These are phyloP conservation scores for Ciona savignyi DNA, from an alignment of 23 tunicate species.

Conservation along the genomic window DNA sequence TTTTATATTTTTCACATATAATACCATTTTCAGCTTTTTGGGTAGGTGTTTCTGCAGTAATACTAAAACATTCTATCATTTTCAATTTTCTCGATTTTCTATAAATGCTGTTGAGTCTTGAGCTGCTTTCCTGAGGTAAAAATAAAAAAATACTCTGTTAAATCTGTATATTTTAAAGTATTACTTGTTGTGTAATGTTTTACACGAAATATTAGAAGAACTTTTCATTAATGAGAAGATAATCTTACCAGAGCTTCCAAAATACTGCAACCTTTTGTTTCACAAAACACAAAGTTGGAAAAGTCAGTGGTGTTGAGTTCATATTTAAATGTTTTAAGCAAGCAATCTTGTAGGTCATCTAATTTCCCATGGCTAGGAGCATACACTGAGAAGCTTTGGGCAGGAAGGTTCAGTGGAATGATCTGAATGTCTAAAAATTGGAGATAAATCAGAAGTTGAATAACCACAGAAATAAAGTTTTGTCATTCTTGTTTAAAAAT, in stretches of 20 bases:
- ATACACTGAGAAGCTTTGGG: conserved; percentile 11
- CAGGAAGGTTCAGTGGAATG: conserved; percentile 18
- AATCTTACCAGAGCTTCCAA: conserved; percentile 37
- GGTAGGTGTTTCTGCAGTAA: too few species aligned
- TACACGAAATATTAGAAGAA: neutral
- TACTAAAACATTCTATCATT: neutral
- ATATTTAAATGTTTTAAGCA: neutral
- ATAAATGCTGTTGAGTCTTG: neutral
- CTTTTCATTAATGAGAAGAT: too few species aligned
- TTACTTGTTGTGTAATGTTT: too few species aligned
- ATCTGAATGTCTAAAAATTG: conserved; percentile 30
- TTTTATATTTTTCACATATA: too few species aligned
- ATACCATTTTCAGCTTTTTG: too few species aligned
- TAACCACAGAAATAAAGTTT: too few species aligned
- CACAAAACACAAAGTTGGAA: conserved; percentile 23
- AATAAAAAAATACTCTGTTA: too few species aligned
- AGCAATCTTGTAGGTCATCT: conserved; percentile 3
- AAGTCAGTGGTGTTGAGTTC: neutral
- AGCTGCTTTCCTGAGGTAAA: neutral
- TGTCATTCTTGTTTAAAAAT: too few species aligned
- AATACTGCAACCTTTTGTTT: conserved; percentile 29
- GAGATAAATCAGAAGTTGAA: conserved; percentile 15
- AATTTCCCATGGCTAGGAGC: conserved; percentile 26
- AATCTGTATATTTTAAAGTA: too few species aligned
- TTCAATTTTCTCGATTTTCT: neutral